phyloP scores from a whole-genome alignment of 2,797 vertebrate species.

The Danio kyathit region DNA sequence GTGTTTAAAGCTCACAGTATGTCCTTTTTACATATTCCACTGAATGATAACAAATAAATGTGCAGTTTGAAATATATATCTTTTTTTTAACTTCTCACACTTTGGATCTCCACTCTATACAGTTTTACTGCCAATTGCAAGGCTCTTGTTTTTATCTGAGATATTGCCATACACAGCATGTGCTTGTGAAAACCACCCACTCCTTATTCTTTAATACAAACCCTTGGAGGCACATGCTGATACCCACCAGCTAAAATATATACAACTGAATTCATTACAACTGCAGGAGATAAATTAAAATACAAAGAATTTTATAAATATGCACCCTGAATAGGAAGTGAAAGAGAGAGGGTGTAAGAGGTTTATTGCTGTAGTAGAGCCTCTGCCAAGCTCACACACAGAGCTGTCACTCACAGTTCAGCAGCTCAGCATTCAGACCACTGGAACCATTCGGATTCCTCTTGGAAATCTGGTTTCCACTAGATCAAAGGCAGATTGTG shows the following conservation, averaged over 20 bases:
- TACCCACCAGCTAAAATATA: background rate
- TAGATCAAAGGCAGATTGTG: conserved; percentile 7
- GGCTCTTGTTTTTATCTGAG: background rate
- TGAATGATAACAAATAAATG: no score
- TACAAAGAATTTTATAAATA: conserved; percentile 4
- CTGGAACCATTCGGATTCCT: background rate
- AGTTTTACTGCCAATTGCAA: conserved; percentile 7
- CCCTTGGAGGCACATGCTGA: conserved; percentile 10
- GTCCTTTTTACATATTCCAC: no score
- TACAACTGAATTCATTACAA: conserved; percentile 22
- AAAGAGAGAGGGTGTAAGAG: background rate
- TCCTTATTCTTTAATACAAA: conserved; percentile 11
- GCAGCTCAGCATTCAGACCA: conserved; percentile 23
- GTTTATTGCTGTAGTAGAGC: conserved; percentile 34
- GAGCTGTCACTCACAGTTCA: conserved; percentile 49
- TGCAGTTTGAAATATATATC: no score
- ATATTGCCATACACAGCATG: background rate
- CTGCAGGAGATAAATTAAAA: conserved; percentile 10
- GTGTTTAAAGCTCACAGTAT: no score
- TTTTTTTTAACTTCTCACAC: background rate
- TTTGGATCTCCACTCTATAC: background rate
- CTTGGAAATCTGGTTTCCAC: background rate
- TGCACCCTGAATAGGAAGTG: background rate
- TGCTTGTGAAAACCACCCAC: conserved; percentile 28
- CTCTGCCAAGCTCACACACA: conserved; percentile 35